Evolutionary conservation across 2,888 invertebrate genomes (phyloP), one percentile per base, ranked within the genome.

Genomic region (Ochropacha duplaris): DNA sequence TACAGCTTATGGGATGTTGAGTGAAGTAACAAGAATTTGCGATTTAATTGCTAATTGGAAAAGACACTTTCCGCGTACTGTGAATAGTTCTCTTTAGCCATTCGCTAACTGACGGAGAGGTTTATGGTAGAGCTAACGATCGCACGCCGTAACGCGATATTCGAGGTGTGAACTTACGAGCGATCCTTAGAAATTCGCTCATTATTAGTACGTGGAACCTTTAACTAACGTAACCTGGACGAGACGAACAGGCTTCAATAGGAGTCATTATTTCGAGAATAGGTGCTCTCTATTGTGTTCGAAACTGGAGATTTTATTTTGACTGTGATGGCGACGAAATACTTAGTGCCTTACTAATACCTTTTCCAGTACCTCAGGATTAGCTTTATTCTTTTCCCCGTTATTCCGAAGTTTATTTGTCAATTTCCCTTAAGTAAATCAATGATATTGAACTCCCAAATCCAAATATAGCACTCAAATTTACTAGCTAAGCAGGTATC

Each of bases 181-280:
- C 57, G 63, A 67, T 79, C 72, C 78, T 62, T 31, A 66, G 83
- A 79, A 74, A 77, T 72, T 70, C 56, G 68, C 69, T 72, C 76
- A 77, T 76, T 78, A 79, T 75, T 78, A 71, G 73, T 83, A 78
- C 78, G 66, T 74, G 71, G 78, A 80, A 81, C 65, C 61, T 65
- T 56, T 44, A 63, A 65, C 68, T 73, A 72, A 68, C 65, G 74
- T 74, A 74, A 79, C 79, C 72, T 71, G 68, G 64, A 58, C 61
- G 57, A 59, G 57, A 62, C 57, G 62, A 57, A 58, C 55, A 62
- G 57, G 57, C 57, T 44, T 44, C 19, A 44, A 44, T 44, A 52
- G 12, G 52, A 34, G 52, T 52, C 28, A 44, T 55, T 55, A 57
- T 56, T 56, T 31, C 34, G 19, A 34, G 50, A 49, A 31, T 28